Evolutionary conservation across 2,113 vertebrate genomes (phyloP).

Genomic region (Petaurus breviceps): DNA sequence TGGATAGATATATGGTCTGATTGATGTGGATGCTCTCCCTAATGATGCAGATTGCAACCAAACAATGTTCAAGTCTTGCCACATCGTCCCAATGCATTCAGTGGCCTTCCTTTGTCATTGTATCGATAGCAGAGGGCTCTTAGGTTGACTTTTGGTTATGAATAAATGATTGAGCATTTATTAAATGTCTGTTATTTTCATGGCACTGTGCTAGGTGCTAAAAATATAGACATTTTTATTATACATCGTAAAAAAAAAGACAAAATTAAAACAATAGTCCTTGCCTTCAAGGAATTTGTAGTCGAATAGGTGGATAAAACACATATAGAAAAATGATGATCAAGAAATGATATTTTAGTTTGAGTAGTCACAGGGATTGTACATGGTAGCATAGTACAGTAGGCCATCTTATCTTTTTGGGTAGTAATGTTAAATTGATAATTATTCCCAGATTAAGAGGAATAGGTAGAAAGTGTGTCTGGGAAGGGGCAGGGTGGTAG

Average conservation of each 20-base stretch:
- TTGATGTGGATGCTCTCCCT: background rate
- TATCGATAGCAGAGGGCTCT: background rate
- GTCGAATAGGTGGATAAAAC: background rate
- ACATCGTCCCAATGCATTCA: background rate
- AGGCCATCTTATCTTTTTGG: background rate
- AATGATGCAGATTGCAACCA: background rate
- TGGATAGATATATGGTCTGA: background rate
- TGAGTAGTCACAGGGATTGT: background rate
- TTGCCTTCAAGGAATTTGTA: background rate
- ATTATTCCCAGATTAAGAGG: background rate
- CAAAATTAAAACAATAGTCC: background rate
- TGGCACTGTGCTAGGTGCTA: background rate
- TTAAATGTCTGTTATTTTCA: background rate
- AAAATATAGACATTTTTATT: background rate
- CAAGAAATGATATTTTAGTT: background rate
- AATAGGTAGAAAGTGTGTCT: background rate
- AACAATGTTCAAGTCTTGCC: background rate
- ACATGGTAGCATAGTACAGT: background rate
- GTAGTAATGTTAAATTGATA: background rate
- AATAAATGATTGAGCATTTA: background rate
- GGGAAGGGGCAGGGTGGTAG: background rate
- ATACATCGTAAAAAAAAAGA: background rate
- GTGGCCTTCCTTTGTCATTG: background rate
- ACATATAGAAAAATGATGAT: background rate
- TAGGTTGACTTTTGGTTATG: background rate